Evolutionary conservation across 2,888 invertebrate genomes (phyloP), one percentile per base, ranked within the genome.

Genomic region (Dryocosmus kuriphilus): DNA sequence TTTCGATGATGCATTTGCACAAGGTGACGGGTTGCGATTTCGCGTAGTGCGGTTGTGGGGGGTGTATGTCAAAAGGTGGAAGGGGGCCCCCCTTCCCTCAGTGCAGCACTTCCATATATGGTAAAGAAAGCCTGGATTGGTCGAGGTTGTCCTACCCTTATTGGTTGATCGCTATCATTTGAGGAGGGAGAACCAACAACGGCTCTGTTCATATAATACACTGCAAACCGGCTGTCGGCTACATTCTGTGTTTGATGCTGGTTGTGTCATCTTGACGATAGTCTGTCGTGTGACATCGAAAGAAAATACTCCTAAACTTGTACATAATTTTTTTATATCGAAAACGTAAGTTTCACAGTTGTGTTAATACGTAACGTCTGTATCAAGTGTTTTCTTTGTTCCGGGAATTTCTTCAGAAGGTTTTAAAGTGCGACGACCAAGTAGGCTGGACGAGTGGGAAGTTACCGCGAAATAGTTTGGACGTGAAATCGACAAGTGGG

Each of bases 41-140:
- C 76, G 71, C 63, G 71, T 46, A 73, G 78, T 60, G 74, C 35
- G 77, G 71, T n/a, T n/a, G 65, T 79, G 77, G 38, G 74, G 41
- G 62, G 35, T 63, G 74, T 65, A 71, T 77, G 74, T 77, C 61
- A 74, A 79, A 77, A 77, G 84, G 80, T 83, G 77, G 83, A 86
- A 88, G 87, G 87, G 93, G 92, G 89, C 93, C 93, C 94, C 89
- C 86, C n/a, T n/a, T 88, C 85, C 84, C 83, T 93, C 92, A 93
- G 92, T 94, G 77, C 93, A 93, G 92, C 93, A 94, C 94, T 94
- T 93, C 95, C 95, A 94, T 95, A 95, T 95, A 95, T 95, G 95
- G 96, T 95, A 94, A 95, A 95, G 94, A 94, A 93, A 92, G 91
- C 92, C 92, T 92, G 93, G 93, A 95, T 95, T 95, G 95, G 95